Evolutionary conservation across 2,888 invertebrate species (phyloP), one percentile per base, ranked within the genome.

Genomic region (Machimus rusticus): DNA sequence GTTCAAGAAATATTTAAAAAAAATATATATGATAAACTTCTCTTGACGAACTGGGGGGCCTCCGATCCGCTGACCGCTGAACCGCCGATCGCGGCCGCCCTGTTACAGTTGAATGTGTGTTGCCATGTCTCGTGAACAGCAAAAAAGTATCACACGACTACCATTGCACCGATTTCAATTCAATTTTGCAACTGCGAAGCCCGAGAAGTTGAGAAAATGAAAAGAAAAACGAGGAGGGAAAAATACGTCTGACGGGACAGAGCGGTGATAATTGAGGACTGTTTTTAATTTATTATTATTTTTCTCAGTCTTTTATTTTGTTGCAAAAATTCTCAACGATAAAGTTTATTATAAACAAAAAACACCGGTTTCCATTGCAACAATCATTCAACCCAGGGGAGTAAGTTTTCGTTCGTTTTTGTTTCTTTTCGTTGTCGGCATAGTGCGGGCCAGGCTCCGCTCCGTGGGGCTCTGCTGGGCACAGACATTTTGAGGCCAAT

Each of bases 401-500:
- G 19, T 34, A 9, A 19, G 55, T n/a, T 16, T 16, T 19, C 8
- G 28, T n/a, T 57, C 8, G 19, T 23, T 37, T 37, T 37, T 9
- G 2, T 39, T 39, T 12, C 39, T 12, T 39, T 39, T 12, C 39
- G 34, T 39, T 12, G 12, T 12, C 19, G 55, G 55, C 16, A 28
- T n/a, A 1, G n/a, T n/a, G 12, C 28, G 66, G 12, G 12, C 12
- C 66, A 8, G 19, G 19, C 43, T 46, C 66, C 23, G 28, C 9
- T n/a, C 66, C 9, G 12, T 19, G 23, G 66, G 9, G 39, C 37
- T n/a, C 34, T 39, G 76, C 31, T 74, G 43, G 46, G 31, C 74
- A 39, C 74, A 85, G 85, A 85, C 85, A 74, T 85, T 85, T 85
- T 85, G 74, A 85, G 85, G 74, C 85, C 85, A 74, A 85, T 85